Base-by-base conservation (phyloP, 2,797 vertebrate genomes). In the Tragelaphus eurycerus region DNA sequence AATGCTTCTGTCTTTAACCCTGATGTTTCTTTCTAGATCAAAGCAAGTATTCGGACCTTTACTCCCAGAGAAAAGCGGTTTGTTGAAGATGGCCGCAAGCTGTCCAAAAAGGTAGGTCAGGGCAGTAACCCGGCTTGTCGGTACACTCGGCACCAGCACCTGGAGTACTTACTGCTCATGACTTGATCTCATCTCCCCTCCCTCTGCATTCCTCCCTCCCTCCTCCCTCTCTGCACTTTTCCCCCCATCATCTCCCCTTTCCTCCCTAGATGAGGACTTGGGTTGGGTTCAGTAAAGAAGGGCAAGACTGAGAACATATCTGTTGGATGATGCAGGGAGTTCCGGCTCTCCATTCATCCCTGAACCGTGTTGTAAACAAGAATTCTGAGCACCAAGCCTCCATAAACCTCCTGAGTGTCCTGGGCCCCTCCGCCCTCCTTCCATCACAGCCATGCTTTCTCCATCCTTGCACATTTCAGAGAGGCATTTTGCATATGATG, bases 61-160 rank as follows among this genome's bases (percentile, higher is more conserved):
- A 98, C 98, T 74, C 99, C 99, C 9, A 99, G 99, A 97, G 99
- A 99, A 97, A 99, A 98, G 25, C 99, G 99, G 98, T 99, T 99
- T 90, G 96, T 98, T 4, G 99, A 99, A 98, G 99, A 99, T 85
- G 99, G 98, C 93, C 98, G 98, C 31, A 99, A 99, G 98, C 99
- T 99, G 98, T 99, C 99, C 97, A 99, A 99, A 99, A 99, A 99
- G 99, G 99, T 99, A 97, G 89, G 98, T 97, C 2, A 1, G 38
- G 4, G 3, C 50, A 21, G 23, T n/a, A 6, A 1, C 1, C 29
- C 21, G 67, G 21, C 34, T 81, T 1, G 1, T 7, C 11, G 50
- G n/a, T 23, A 1, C 19, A 16, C 38, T 38, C 16, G 15, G 15
- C 21, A 14, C 2, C 7, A 62, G 81, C 3, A 6, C 27, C 59